phyloP scores from a whole-genome alignment of 2,888 invertebrate genomes.

The Drosophila mimica region DNA sequence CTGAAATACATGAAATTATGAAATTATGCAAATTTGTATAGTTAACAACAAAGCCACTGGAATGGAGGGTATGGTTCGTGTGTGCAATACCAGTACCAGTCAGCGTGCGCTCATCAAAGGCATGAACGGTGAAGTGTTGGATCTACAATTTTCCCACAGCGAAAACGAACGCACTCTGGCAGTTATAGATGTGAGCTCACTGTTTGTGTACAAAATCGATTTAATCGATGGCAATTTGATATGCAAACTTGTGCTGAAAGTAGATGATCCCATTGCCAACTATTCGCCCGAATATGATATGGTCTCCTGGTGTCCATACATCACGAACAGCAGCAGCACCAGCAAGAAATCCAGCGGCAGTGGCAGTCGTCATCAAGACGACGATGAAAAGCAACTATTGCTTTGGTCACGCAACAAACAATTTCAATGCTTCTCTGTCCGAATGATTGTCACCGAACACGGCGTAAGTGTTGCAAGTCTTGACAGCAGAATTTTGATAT shows the following conservation, averaged over 20 bases:
- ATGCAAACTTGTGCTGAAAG: constrained; percentile 86
- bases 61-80: constrained; percentile 91
- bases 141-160: constrained; percentile 95
- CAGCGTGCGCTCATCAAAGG: constrained; percentile 94
- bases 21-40: constrained; percentile 31
- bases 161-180: constrained; percentile 92
- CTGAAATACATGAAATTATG: not conserved
- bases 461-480: constrained; percentile 72
- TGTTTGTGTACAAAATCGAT: constrained; percentile 93
- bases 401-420: constrained; percentile 92
- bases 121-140: constrained; percentile 94
- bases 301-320: constrained; percentile 97
- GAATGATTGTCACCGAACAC: constrained; percentile 79
- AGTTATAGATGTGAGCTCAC: constrained; percentile 94
- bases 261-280: constrained; percentile 84
- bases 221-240: constrained; percentile 87
- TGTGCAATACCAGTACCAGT: constrained; percentile 89
- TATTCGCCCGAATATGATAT: constrained; percentile 87
- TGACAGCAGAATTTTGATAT: not conserved
- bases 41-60: constrained; percentile 84
- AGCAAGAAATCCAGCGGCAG: constrained; percentile 14
- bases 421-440: constrained; percentile 84
- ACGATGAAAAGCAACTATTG: constrained; percentile 90
- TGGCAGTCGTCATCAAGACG: constrained; percentile 85
- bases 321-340: constrained; percentile 52